Conservation (phyloP, 1,140 invertebrate species). For the Aphis craccivora region DNA sequence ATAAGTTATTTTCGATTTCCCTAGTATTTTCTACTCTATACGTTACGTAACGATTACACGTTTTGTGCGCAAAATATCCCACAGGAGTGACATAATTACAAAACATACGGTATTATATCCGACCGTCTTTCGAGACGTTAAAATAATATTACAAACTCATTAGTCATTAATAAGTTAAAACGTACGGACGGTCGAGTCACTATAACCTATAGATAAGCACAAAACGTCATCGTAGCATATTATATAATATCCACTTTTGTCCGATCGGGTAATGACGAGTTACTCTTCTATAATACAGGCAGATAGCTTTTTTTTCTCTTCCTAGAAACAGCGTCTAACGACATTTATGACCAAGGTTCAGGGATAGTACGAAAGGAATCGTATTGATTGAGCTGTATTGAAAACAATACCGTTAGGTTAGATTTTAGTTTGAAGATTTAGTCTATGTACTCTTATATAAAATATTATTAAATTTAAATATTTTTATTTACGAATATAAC, state of each 20-base stretch:
- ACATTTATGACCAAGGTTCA: not conserved
- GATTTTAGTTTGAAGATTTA: too few relatives aligned
- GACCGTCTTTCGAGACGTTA: not conserved
- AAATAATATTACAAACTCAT: not conserved
- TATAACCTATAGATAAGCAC: not conserved
- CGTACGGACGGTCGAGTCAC: not conserved
- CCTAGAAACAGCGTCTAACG: not conserved
- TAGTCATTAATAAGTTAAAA: not conserved
- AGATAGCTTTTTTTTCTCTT: not conserved
- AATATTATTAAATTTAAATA: too few relatives aligned
- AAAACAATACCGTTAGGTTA: too few relatives aligned
- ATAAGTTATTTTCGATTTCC: too few relatives aligned
- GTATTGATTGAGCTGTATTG: too few relatives aligned
- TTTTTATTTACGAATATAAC: too few relatives aligned
- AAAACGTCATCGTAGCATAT: not conserved
- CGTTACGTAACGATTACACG: too few relatives aligned
- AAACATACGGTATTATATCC: not conserved
- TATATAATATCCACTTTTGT: not conserved
- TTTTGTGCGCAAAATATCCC: not conserved
- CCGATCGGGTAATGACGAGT: not conserved
- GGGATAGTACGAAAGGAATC: too few relatives aligned
- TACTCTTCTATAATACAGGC: not conserved
- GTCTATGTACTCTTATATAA: too few relatives aligned
- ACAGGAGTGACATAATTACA: too few relatives aligned
- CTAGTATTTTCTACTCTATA: too few relatives aligned